Evolutionary conservation across 2,888 invertebrate genomes (phyloP).

Genomic region (Lasioglossum leucozonium): DNA sequence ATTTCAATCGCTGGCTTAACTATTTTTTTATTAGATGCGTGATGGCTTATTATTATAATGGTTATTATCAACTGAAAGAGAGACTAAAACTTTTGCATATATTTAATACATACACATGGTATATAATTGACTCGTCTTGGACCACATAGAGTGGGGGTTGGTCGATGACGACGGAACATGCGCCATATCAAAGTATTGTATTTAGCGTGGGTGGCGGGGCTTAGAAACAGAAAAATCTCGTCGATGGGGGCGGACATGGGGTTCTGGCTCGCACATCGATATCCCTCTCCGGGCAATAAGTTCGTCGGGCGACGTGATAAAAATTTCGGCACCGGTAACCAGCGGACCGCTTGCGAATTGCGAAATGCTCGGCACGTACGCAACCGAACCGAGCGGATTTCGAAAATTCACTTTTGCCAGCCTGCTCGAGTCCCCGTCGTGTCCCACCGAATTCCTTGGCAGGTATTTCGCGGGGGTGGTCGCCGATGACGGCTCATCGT

Average conservation of each 20-base stretch:
- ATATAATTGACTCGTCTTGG: too few species aligned
- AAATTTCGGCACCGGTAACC: slow-evolving; percentile 57
- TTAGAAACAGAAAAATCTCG: slow-evolving; percentile 51
- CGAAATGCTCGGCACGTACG: slow-evolving; percentile 64
- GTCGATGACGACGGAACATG: slow-evolving; percentile 18
- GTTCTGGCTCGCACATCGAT: slow-evolving; percentile 59
- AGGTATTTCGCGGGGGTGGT: slow-evolving; percentile 36
- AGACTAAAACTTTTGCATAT: too few species aligned
- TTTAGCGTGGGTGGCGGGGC: slow-evolving; percentile 36
- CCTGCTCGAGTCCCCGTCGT: slow-evolving; percentile 22
- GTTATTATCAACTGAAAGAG: neutral
- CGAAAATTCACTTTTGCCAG: slow-evolving; percentile 69
- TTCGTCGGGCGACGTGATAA: slow-evolving; percentile 65
- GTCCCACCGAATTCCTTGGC: slow-evolving; percentile 28
- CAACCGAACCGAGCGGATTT: slow-evolving; percentile 65
- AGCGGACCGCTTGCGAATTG: neutral
- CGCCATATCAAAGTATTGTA: slow-evolving; percentile 53
- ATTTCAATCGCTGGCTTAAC: neutral
- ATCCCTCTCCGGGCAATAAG: slow-evolving; percentile 61
- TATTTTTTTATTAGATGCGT: neutral
- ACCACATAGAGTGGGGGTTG: neutral
- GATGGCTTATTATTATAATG: too few species aligned
- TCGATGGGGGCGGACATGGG: slow-evolving; percentile 17
- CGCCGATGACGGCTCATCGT: neutral
- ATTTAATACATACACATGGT: too few species aligned